Evolutionary conservation across 2,113 vertebrate species (phyloP).

Genomic region (Tupaia tana): DNA sequence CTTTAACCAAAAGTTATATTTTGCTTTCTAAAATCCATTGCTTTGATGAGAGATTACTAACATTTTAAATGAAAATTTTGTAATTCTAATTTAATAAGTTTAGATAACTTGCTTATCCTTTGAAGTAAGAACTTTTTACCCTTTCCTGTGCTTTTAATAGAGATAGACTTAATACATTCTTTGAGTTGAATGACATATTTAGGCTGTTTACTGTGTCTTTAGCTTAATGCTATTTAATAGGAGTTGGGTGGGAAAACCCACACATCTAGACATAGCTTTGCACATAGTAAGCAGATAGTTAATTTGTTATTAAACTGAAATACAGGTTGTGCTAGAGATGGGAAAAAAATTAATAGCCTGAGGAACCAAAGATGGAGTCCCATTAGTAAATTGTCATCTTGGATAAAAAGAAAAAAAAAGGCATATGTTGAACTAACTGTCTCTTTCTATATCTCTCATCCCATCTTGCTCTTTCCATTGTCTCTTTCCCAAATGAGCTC

Average conservation of each 20-base stretch:
- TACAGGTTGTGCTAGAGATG: slow-evolving; percentile 11
- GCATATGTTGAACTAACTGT: background rate
- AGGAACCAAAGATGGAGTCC: background rate
- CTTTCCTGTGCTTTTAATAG: background rate
- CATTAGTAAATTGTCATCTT: background rate
- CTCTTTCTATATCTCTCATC: background rate
- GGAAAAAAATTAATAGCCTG: background rate
- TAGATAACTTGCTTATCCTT: background rate
- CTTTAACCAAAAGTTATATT: slow-evolving; percentile 11
- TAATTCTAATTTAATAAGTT: slow-evolving; percentile 32
- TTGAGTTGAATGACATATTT: slow-evolving; percentile 28
- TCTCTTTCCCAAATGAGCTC: too few relatives aligned
- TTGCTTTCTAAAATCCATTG: slow-evolving; percentile 45
- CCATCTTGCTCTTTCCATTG: too few relatives aligned
- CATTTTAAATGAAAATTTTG: background rate
- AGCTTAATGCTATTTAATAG: slow-evolving; percentile 27
- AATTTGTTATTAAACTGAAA: slow-evolving; percentile 31
- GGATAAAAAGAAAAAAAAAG: slow-evolving; percentile 22
- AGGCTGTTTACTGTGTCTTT: background rate
- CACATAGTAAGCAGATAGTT: background rate
- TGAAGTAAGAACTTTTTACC: background rate
- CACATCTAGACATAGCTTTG: slow-evolving; percentile 2
- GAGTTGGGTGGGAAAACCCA: background rate
- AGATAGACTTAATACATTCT: background rate
- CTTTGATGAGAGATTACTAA: background rate